These are phyloP conservation scores for Silurus meridionalis DNA, from an alignment of 2,113 vertebrate genomes.

Conservation along the genomic window DNA sequence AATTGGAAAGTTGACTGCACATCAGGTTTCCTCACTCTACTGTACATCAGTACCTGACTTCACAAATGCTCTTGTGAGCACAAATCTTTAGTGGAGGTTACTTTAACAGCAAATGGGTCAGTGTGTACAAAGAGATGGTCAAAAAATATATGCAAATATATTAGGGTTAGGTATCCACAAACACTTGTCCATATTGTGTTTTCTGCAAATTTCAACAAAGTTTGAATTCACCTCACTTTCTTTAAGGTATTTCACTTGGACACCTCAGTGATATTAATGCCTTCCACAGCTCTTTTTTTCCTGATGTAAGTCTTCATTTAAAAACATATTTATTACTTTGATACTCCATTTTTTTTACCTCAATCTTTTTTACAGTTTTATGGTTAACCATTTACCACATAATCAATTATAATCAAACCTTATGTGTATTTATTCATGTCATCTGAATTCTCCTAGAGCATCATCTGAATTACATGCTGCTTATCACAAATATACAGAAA, in stretches of 20 bases:
- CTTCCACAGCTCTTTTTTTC: not conserved
- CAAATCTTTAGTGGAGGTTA: no score
- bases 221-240: not conserved
- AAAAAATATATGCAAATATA: no score
- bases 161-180: no score
- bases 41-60: no score
- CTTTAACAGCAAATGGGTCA: no score
- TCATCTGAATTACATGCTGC: not conserved
- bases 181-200: not conserved
- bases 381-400: not conserved
- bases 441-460: not conserved
- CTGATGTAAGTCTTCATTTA: not conserved
- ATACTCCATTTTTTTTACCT: not conserved
- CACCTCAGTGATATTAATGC: not conserved
- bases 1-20: no score
- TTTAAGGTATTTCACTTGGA: no score
- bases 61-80: no score
- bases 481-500: no score
- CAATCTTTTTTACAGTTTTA: not conserved
- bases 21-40: no score
- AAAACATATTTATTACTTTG: not conserved
- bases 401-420: not conserved
- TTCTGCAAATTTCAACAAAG: not conserved
- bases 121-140: no score
- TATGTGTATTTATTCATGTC: not conserved